Evolutionary conservation across 2,113 vertebrate species (phyloP).

Genomic region (Stigmatopora argus): DNA sequence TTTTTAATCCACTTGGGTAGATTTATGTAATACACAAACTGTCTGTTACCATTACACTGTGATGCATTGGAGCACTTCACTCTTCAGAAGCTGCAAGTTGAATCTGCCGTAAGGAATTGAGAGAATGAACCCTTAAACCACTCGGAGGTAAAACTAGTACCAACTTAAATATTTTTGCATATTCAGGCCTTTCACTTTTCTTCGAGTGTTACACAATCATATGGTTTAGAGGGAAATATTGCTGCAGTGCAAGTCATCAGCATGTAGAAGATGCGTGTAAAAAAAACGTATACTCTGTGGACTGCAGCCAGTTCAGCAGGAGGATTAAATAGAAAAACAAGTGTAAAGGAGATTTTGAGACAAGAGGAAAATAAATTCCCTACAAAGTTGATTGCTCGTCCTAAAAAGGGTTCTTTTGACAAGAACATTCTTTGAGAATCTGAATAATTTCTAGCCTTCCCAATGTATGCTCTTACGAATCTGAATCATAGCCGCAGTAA

Average conservation of each 20-base stretch:
- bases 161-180: not conserved
- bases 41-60: slow-evolving; percentile 16
- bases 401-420: not conserved
- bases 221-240: not conserved
- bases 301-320: not conserved
- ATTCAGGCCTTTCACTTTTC: slow-evolving; percentile 4
- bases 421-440: not conserved
- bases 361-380: slow-evolving; percentile 11
- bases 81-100: not conserved
- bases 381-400: not conserved
- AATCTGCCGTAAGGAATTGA: not conserved
- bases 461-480: not conserved
- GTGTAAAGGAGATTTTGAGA: slow-evolving; percentile 1
- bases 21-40: slow-evolving; percentile 20
- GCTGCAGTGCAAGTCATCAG: slow-evolving; percentile 8
- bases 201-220: not conserved
- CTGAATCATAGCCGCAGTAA: not conserved
- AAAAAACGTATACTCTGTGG: too few relatives aligned
- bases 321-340: slow-evolving; percentile 13
- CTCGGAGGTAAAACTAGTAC: slow-evolving; percentile 1
- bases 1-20: slow-evolving; percentile 25
- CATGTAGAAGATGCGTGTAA: not conserved
- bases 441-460: not conserved
- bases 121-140: not conserved
- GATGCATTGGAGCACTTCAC: slow-evolving; percentile 9